phyloP scores from a whole-genome alignment of 2,888 invertebrate genomes.

The Eupithecia vulgata region DNA sequence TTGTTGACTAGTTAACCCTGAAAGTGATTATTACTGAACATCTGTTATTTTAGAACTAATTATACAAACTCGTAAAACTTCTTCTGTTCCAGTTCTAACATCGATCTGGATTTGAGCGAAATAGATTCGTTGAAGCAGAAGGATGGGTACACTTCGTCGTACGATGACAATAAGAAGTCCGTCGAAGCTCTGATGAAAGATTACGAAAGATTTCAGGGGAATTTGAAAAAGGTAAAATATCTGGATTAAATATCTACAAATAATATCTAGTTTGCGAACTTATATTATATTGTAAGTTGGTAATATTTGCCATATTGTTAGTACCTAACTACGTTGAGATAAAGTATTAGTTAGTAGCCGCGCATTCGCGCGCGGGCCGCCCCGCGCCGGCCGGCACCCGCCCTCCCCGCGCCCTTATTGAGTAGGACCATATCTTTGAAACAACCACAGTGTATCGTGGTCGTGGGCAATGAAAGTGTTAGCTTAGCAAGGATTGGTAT shows the following conservation, averaged over 20 bases:
- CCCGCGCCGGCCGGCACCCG: too few species aligned
- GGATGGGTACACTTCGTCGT: constrained; percentile 69
- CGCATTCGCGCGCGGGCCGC: too few species aligned
- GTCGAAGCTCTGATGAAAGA: constrained; percentile 72
- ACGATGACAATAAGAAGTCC: constrained; percentile 82
- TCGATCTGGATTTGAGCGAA: constrained; percentile 85
- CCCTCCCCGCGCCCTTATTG: too few species aligned
- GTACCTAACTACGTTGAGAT: neutral
- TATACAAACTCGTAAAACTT: neutral
- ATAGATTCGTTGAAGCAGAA: constrained; percentile 78
- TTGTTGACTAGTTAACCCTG: too few species aligned
- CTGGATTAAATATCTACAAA: neutral
- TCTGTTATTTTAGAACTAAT: too few species aligned
- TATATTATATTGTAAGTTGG: neutral
- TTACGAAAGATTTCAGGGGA: constrained; percentile 85
- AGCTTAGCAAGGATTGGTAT: neutral
- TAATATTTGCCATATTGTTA: neutral
- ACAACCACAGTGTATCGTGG: too few species aligned
- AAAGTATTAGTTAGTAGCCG: too few species aligned
- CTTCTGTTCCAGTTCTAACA: constrained; percentile 77
- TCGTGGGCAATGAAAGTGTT: too few species aligned
- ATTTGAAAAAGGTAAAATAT: constrained; percentile 79
- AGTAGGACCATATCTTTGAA: too few species aligned
- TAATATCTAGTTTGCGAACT: neutral
- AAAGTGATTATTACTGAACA: too few species aligned